These are phyloP conservation scores for Cepphus grylle DNA, from an alignment of 2,113 vertebrate species.

Conservation along the genomic window DNA sequence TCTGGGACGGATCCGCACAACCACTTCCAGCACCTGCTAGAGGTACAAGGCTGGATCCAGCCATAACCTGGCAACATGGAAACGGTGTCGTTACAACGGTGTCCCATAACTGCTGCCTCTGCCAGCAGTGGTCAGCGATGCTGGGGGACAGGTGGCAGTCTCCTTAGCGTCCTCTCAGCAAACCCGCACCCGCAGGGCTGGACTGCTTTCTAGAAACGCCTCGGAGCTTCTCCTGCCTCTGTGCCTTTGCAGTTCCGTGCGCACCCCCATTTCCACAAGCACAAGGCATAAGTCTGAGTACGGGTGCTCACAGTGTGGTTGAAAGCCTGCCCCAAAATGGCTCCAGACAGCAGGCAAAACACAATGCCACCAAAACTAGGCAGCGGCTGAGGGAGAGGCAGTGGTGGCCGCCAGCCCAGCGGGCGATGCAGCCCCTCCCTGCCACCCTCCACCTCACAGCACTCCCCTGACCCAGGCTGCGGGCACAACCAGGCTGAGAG, in stretches of 20 bases:
- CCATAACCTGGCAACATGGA: neutral
- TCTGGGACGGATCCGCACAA: neutral
- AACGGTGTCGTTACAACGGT: rapidly evolving
- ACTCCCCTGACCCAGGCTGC: rapidly evolving
- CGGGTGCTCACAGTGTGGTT: rapidly evolving
- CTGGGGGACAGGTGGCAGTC: rapidly evolving
- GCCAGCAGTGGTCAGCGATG: rapidly evolving
- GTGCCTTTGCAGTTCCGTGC: neutral
- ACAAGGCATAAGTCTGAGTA: neutral
- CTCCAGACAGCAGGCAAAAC: neutral
- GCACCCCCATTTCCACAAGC: neutral
- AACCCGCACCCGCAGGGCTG: neutral
- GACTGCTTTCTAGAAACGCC: neutral
- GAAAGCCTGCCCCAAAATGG: neutral
- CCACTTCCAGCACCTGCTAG: neutral
- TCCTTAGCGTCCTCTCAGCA: neutral
- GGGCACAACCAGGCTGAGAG: neutral
- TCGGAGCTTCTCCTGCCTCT: neutral
- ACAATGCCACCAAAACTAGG: neutral
- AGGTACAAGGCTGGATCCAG: neutral
- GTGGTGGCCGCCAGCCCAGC: neutral
- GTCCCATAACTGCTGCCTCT: neutral
- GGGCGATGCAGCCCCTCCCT: neutral
- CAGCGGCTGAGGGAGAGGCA: neutral
- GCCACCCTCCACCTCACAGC: neutral